A percentile compares a stretch with the other conserved stretches of the same genome.
Conservation (phyloP, 2,888 invertebrate species). For the Drosophila lacicola region DNA sequence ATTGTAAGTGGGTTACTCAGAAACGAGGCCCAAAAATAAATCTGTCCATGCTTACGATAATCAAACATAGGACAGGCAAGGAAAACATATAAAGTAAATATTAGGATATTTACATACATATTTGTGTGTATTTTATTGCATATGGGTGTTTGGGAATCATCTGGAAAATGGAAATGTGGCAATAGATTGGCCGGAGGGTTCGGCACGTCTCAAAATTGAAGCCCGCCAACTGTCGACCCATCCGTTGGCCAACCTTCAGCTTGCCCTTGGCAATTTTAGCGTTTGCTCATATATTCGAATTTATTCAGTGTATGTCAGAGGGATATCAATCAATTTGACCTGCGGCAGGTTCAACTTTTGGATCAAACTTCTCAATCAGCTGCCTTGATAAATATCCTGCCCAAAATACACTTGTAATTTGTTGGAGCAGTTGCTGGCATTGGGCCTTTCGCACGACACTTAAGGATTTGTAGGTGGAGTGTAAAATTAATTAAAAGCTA, state of each 20-base stretch:
- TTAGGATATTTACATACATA: constrained; percentile 17
- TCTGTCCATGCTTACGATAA: constrained; percentile 34
- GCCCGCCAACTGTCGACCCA: constrained; percentile 8
- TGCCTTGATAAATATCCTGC: constrained; percentile 6
- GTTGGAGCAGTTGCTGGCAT: constrained; percentile 21
- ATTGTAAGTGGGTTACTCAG: no score
- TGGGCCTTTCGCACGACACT: constrained; percentile 57
- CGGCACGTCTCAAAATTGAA: constrained; percentile 36
- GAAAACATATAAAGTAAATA: constrained; percentile 22
- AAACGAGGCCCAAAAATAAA: constrained; percentile 39
- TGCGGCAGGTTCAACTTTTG: constrained; percentile 32
- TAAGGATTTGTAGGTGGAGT: constrained; percentile 45
- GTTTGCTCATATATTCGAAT: constrained; percentile 30
- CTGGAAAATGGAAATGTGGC: constrained; percentile 1
- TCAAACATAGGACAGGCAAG: constrained; percentile 21
- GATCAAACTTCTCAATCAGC: constrained; percentile 2
- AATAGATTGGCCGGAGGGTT: constrained; percentile 14
- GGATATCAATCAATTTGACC: constrained; percentile 66
- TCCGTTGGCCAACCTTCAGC: constrained; percentile 25
- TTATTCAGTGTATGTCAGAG: constrained; percentile 34
- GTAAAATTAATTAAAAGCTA: constrained; percentile 73
- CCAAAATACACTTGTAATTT: constrained; percentile 7
- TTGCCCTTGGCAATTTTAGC: constrained; percentile 22
- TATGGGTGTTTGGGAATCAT: constrained; percentile 4
- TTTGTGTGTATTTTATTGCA: constrained; percentile 21